A percentile compares a stretch with the other conserved stretches of the same genome.
Evolutionary conservation across 2,113 vertebrate genomes (phyloP).

Genomic region (Neodontobutis hainanensis): DNA sequence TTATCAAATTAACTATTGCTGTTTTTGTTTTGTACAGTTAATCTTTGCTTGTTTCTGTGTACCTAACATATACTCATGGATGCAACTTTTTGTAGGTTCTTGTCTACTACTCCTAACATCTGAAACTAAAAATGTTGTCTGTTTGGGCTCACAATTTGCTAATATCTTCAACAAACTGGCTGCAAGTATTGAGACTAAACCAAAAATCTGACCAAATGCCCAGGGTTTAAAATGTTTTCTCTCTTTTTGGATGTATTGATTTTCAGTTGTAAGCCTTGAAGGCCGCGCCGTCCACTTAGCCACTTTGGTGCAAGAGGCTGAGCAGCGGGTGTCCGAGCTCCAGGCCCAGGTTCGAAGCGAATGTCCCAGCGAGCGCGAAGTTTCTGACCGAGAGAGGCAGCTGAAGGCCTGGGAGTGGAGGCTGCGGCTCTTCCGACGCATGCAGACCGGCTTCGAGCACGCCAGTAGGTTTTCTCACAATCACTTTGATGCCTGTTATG

Average conservation of each 20-base stretch:
- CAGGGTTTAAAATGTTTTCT: not conserved
- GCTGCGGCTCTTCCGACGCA: slow-evolving; percentile 88
- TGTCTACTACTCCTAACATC: too few species aligned
- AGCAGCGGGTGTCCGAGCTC: slow-evolving; percentile 85
- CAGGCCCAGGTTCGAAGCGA: slow-evolving; percentile 81
- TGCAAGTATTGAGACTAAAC: too few species aligned
- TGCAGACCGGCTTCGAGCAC: slow-evolving; percentile 91
- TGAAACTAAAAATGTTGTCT: too few species aligned
- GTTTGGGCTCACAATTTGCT: too few species aligned
- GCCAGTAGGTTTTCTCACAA: slow-evolving; percentile 79
- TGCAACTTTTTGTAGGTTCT: not conserved
- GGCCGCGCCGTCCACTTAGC: slow-evolving; percentile 85
- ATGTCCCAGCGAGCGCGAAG: slow-evolving; percentile 74
- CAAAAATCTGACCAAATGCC: too few species aligned
- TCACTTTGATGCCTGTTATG: slow-evolving; percentile 34
- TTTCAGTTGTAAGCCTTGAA: slow-evolving; percentile 86
- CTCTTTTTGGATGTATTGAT: not conserved
- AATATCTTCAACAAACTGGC: too few species aligned
- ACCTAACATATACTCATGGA: too few species aligned
- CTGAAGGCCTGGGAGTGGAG: slow-evolving; percentile 92
- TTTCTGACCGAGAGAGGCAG: slow-evolving; percentile 84
- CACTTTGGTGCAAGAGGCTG: slow-evolving; percentile 86
- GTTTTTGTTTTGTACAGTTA: not conserved
- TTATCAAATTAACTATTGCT: not conserved
- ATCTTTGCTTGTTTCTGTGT: too few species aligned